phyloP scores from a whole-genome alignment of 1,140 invertebrate species.

The Euglossa dilemma region DNA sequence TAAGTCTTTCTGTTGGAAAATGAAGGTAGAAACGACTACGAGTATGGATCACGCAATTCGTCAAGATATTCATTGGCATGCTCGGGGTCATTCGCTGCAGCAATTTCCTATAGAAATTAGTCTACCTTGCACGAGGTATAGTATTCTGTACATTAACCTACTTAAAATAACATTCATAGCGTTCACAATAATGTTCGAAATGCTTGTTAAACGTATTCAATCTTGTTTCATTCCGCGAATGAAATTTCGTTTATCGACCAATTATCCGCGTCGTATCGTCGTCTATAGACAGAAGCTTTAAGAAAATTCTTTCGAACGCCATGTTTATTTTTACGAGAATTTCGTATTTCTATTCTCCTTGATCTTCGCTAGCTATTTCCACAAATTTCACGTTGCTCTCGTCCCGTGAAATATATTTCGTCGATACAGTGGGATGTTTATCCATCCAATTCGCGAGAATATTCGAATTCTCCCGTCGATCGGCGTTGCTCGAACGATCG shows the following conservation, averaged over 20 bases:
- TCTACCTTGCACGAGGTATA: neutral
- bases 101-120: slow-evolving; percentile 22
- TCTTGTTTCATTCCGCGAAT: neutral
- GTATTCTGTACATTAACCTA: slow-evolving; percentile 28
- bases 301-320: no score
- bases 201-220: neutral
- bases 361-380: neutral
- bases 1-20: neutral
- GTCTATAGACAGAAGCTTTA: no score
- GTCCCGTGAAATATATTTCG: neutral
- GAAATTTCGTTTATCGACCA: neutral
- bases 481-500: neutral
- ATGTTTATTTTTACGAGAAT: no score
- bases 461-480: neutral
- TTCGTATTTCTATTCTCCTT: no score
- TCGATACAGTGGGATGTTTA: neutral
- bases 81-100: neutral
- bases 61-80: neutral
- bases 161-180: neutral
- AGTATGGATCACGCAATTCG: neutral
- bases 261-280: neutral
- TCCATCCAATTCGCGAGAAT: neutral
- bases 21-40: neutral
- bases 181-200: neutral
- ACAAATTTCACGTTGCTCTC: neutral